Conservation (phyloP, 2,113 vertebrate species). For the Aramus guarauna region DNA sequence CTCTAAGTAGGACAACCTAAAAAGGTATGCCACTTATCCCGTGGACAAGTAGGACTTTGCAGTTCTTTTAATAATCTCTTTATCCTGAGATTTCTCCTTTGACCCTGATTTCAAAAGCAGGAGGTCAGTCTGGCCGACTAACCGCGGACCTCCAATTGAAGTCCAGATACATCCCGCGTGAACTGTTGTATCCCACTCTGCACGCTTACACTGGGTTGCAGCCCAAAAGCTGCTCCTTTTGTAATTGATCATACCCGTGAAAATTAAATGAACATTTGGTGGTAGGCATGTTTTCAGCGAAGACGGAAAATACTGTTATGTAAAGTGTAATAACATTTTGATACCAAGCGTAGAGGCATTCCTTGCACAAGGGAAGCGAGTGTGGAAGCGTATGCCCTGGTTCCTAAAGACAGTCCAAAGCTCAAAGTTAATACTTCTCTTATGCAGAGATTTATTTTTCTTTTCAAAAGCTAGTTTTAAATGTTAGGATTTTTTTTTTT, state of each 20-base stretch:
- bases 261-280: constrained; percentile 69
- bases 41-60: constrained; percentile 51
- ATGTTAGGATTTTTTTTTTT: neutral
- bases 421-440: neutral
- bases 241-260: constrained; percentile 61
- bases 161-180: neutral
- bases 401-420: neutral
- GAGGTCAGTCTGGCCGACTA: neutral
- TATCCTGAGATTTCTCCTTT: constrained; percentile 44
- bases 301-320: constrained; percentile 54
- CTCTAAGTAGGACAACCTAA: constrained; percentile 66
- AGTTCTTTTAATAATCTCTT: constrained; percentile 65
- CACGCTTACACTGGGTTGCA: neutral
- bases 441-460: neutral
- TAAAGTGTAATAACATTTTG: constrained; percentile 57
- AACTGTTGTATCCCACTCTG: neutral
- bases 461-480: neutral
- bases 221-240: constrained; percentile 42
- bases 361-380: neutral
- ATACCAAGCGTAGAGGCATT: neutral
- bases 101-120: constrained; percentile 50
- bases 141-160: neutral
- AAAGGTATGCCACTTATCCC: constrained; percentile 64
- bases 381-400: neutral
- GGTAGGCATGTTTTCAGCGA: constrained; percentile 54